Evolutionary conservation across 2,888 invertebrate species (phyloP).

Genomic region (Eledona agricola): DNA sequence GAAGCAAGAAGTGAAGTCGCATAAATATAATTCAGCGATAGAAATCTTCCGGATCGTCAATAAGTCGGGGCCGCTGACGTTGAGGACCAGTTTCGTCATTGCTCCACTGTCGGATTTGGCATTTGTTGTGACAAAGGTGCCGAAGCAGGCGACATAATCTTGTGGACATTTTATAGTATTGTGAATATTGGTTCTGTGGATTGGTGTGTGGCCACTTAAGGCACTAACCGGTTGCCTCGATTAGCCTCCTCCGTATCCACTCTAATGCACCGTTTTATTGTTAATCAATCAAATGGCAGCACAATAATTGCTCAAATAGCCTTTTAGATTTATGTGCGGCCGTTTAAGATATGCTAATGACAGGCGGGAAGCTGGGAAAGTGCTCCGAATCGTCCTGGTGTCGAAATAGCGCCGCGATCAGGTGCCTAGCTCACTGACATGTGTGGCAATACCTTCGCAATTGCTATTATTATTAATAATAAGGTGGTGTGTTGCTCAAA

Average conservation of each 20-base stretch:
- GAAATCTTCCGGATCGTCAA: too few relatives aligned
- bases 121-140: not conserved
- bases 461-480: slow-evolving; percentile 37
- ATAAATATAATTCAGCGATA: too few relatives aligned
- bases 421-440: slow-evolving; percentile 17
- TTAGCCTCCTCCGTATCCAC: slow-evolving; percentile 33
- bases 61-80: too few relatives aligned
- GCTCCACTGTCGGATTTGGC: not conserved
- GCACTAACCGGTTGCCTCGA: slow-evolving; percentile 34
- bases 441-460: slow-evolving; percentile 32
- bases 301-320: slow-evolving; percentile 36
- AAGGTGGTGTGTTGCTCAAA: slow-evolving; percentile 35
- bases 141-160: not conserved
- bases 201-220: slow-evolving; percentile 26
- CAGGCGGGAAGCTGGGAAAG: slow-evolving; percentile 21
- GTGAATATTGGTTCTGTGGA: slow-evolving; percentile 15
- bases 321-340: slow-evolving; percentile 32
- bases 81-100: too few relatives aligned
- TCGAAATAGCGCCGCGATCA: slow-evolving; percentile 22
- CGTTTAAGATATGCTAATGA: slow-evolving; percentile 33
- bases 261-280: slow-evolving; percentile 39
- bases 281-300: slow-evolving; percentile 37
- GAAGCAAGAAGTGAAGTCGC: too few relatives aligned
- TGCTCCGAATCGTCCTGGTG: slow-evolving; percentile 23
- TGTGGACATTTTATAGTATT: slow-evolving; percentile 15